Percentiles rank a stretch among this genome's conserved stretches.
Conservation (phyloP, 1,140 invertebrate species). For the Heliconius eleuchia region DNA sequence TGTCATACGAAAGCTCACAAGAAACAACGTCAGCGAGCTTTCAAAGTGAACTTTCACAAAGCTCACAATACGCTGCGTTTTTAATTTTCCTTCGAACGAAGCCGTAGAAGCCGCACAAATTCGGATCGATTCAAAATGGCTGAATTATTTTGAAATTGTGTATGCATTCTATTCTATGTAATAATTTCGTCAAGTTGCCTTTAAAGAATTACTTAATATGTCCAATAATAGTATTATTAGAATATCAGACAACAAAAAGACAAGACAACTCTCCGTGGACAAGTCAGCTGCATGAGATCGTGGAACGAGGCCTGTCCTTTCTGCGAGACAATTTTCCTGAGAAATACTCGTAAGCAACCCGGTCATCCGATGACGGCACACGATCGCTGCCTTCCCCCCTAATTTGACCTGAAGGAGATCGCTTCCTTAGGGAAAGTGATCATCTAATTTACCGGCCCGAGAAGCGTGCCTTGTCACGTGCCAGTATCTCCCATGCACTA, state of each 20-base stretch:
- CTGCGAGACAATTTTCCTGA: no score
- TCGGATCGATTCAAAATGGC: conserved; percentile 51
- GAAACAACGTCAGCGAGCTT: conserved; percentile 34
- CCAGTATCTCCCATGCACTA: no score
- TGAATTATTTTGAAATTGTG: conserved; percentile 32
- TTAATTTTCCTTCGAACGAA: conserved; percentile 65
- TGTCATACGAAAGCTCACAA: conserved; percentile 13
- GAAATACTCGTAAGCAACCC: no score
- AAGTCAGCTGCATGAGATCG: no score
- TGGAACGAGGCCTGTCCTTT: no score
- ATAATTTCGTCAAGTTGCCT: not conserved
- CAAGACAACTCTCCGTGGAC: no score
- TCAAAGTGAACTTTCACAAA: conserved; percentile 42
- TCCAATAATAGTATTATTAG: not conserved
- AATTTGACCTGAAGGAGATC: no score
- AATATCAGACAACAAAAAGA: not conserved
- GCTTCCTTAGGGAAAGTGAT: no score
- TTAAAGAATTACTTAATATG: not conserved
- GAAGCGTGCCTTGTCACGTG: no score
- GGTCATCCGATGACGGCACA: no score
- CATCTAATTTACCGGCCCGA: no score
- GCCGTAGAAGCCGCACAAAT: conserved; percentile 62
- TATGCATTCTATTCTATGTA: conserved; percentile 11
- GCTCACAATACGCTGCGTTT: conserved; percentile 50
- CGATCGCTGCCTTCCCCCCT: no score